Evolutionary conservation across 2,888 invertebrate genomes (phyloP), one percentile per base, ranked within the genome.

Genomic region (Perizoma flavofasciatum): DNA sequence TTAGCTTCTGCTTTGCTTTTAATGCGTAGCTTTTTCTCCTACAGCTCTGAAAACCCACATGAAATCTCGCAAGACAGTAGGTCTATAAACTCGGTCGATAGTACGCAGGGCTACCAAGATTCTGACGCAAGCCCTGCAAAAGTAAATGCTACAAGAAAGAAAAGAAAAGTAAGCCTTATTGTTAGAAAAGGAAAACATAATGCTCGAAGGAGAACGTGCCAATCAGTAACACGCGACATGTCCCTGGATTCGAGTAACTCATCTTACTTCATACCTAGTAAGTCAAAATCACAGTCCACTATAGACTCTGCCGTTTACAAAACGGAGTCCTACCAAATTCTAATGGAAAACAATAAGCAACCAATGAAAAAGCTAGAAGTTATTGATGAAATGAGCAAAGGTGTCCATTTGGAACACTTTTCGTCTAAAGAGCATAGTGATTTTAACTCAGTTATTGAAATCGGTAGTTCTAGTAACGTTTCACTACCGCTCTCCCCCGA

Each of bases 401-500:
- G 43, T 4, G 67, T 73, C 53, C 65, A 73, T 11, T 40, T 61
- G 5, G 61, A 61, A 50, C 61, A 66, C 49, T 60, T 68, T n/a
- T 61, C 63, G 7, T 58, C 61, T 35, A 72, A 69, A 54, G 67
- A 67, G 46, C 59, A 50, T 1, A 59, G 43, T 11, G 58, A 61
- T 22, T 59, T 55, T 1, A 51, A 61, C 60, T 62, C 63, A 50
- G 40, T 59, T 11, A 40, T 59, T 49, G 48, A 59, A 49, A 46
- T 64, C 52, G 78, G 75, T 0, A 86, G 81, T 67, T 88, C 87
- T 0, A 90, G 87, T 63, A 86, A 74, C 58, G 61, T 86, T 0
- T 86, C 89, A 1, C 67, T 87, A 22, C 89, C 89, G 0, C 64
- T 81, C 34, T 92, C 91, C 11, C 91, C 91, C 4, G 90, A 88